Evolutionary conservation across 2,888 invertebrate genomes (phyloP).

Genomic region (Drosophila kambysellisi): DNA sequence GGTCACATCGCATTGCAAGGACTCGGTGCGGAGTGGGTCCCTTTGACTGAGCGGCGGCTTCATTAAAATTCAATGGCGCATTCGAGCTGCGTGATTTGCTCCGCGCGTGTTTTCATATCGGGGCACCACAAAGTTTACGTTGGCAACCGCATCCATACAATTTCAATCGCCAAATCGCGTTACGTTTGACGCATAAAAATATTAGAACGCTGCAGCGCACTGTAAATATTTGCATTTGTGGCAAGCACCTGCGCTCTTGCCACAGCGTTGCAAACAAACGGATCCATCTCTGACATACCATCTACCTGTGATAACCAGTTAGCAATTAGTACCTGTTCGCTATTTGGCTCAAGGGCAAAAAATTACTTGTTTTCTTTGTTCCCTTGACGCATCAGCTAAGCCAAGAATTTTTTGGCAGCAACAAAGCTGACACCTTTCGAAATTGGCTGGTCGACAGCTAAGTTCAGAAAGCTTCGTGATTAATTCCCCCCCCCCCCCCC

Average conservation of each 20-base stretch:
- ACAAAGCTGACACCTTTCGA: conserved; percentile 27
- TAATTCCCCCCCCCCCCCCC: background rate
- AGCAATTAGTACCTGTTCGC: conserved; percentile 43
- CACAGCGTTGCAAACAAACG: conserved; percentile 43
- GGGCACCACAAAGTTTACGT: conserved; percentile 8
- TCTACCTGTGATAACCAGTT: no score
- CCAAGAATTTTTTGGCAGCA: conserved; percentile 1
- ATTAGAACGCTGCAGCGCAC: conserved; percentile 15
- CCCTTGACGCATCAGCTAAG: background rate
- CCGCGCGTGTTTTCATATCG: conserved; percentile 54
- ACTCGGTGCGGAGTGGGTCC: conserved; percentile 14
- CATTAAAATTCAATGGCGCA: conserved; percentile 81
- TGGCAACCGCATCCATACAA: conserved; percentile 21
- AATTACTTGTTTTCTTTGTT: background rate
- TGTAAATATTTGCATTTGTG: conserved; percentile 73
- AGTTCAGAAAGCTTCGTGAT: background rate
- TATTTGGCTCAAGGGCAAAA: conserved; percentile 1
- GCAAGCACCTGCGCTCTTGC: conserved; percentile 3
- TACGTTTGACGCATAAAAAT: conserved; percentile 23
- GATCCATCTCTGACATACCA: conserved; percentile 17
- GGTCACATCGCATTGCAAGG: conserved; percentile 6
- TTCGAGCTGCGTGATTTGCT: conserved; percentile 72
- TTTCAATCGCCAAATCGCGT: conserved; percentile 55
- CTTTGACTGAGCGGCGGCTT: conserved; percentile 44
- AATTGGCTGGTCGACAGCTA: conserved; percentile 1